phyloP scores from a whole-genome alignment of 2,888 invertebrate species.

The Andrena praecox region DNA sequence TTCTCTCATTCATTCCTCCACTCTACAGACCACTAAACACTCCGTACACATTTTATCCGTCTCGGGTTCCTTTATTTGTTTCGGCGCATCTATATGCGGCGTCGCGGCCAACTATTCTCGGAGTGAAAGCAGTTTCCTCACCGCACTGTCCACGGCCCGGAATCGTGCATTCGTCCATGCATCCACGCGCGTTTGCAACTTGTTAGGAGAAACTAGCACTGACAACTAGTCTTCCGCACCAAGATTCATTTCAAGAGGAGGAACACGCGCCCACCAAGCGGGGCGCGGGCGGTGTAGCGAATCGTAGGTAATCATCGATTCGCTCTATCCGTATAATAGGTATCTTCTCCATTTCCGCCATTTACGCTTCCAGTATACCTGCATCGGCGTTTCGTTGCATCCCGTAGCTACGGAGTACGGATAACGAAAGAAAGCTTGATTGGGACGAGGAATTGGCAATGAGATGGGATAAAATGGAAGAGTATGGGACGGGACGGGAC shows the following conservation, averaged over 20 bases:
- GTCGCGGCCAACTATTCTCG: slow-evolving; percentile 74
- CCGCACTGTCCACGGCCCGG: slow-evolving; percentile 48
- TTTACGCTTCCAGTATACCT: no score
- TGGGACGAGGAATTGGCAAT: background rate
- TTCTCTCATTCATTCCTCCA: slow-evolving; percentile 65
- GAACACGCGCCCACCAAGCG: background rate
- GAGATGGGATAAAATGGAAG: background rate
- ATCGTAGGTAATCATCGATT: background rate
- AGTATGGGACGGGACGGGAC: slow-evolving; percentile 7
- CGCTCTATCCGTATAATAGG: no score
- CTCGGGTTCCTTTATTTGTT: slow-evolving; percentile 72
- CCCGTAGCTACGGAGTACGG: background rate
- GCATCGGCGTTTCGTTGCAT: background rate
- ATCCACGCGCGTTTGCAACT: slow-evolving; percentile 32
- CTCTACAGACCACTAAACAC: slow-evolving; percentile 70
- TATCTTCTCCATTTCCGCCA: no score
- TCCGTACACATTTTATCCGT: slow-evolving; percentile 72
- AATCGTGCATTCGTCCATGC: slow-evolving; percentile 26
- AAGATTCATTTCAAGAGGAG: background rate
- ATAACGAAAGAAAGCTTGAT: background rate
- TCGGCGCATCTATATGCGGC: slow-evolving; percentile 67
- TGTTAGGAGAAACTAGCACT: slow-evolving; percentile 50
- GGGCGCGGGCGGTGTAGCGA: no score
- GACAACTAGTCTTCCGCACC: background rate
- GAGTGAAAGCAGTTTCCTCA: slow-evolving; percentile 65